Conservation (phyloP, 2,888 invertebrate species). For the Myopa testacea region DNA sequence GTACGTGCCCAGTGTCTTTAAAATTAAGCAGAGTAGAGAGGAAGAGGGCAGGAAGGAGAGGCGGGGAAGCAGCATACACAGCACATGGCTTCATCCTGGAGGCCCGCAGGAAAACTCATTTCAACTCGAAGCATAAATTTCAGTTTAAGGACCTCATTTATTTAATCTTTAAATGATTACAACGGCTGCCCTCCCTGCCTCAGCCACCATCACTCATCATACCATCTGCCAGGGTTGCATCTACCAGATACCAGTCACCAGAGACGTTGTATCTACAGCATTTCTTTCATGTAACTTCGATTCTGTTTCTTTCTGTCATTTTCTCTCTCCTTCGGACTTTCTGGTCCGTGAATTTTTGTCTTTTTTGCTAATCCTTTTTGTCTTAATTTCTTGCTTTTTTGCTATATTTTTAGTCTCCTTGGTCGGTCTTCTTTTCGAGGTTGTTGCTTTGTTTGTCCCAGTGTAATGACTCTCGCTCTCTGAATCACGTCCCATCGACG, state of each 20-base stretch:
- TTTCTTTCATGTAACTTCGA: background rate
- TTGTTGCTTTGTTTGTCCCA: background rate
- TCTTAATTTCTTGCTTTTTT: background rate
- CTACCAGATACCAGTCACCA: background rate
- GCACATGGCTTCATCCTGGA: background rate
- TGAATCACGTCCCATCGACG: no score
- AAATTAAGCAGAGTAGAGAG: background rate
- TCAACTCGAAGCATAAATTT: constrained; percentile 13
- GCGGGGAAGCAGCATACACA: no score
- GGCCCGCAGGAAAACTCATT: background rate
- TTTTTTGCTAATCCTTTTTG: background rate
- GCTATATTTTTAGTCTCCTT: background rate
- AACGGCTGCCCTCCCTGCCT: background rate
- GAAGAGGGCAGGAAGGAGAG: background rate
- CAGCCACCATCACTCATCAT: no score
- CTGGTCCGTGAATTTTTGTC: background rate
- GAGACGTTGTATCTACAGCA: background rate
- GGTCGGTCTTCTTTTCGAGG: background rate
- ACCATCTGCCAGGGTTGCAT: no score
- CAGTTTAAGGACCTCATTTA: constrained; percentile 24
- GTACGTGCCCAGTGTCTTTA: constrained; percentile 13
- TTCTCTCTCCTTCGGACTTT: background rate
- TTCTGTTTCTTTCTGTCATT: background rate
- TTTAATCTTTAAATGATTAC: constrained; percentile 19
- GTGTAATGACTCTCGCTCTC: background rate